Base-by-base conservation (phyloP, 2,888 invertebrate genomes). In the Polylopha cassiicola region DNA sequence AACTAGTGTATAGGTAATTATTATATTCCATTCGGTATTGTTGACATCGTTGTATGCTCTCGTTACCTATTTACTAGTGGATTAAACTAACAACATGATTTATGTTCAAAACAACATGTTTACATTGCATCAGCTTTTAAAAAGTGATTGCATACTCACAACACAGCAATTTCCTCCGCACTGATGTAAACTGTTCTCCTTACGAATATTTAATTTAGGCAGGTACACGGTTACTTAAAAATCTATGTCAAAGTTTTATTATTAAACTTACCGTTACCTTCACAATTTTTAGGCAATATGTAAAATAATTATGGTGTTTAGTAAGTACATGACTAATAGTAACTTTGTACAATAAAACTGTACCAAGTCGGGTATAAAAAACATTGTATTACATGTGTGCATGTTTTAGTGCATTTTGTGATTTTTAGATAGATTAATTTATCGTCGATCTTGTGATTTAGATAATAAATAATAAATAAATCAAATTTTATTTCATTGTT, bases 391-490 rank as follows among this genome's bases (percentile, higher is more conserved):
- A 76, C 76, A 79, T 78, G 69, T 79, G 78, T 85, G 85, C 85
- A 85, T 85, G 85, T 85, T 85, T 85, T 85, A 85, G 84, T 85
- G 85, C 85, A 85, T 85, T 85, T 85, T 85, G 85, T 85, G 84
- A 85, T 85, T 82, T 65, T 75, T 84, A 85, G 80, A 68, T 85
- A 85, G 82, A 78, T 76, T 85, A 85, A 85, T 84, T 80, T 82
- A 82, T 79, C 72, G 76, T 81, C 74, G 71, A 84, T 78, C 81
- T 84, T 85, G 85, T 85, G 85, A 85, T 85, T 82, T 85, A 82
- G 78, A 63, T 79, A 78, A 75, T 65, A 62, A 61, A 65, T 72
- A 72, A 65, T 48, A 61, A 77, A 68, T 73, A 75, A 77, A 78
- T 63, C 50, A 21, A 26, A 37, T 38, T 37, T 9, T 32, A 34